Conservation (phyloP, 2,888 invertebrate genomes). For the Prenolepis imparis region DNA sequence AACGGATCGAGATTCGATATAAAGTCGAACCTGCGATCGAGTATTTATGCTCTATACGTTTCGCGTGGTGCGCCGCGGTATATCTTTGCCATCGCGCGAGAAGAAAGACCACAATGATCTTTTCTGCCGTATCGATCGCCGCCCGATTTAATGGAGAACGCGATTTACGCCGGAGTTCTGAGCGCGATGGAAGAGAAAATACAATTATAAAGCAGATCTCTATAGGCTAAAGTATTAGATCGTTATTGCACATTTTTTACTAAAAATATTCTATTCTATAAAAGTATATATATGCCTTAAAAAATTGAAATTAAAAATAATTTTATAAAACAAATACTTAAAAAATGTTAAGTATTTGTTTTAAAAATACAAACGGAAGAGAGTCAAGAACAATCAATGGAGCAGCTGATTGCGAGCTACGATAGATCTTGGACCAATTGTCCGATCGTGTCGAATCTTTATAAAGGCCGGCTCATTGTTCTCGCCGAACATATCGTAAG, state of each 20-base stretch:
- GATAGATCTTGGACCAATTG: conserved; percentile 8
- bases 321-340: no score
- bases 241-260: background rate
- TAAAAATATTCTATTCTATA: background rate
- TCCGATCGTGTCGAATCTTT: conserved; percentile 16
- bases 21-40: conserved; percentile 58
- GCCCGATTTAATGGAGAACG: conserved; percentile 58
- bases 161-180: no score
- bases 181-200: background rate
- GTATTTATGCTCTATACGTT: conserved; percentile 62
- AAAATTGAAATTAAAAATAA: no score
- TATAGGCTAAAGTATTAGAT: background rate
- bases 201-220: background rate
- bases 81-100: conserved; percentile 55
- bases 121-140: conserved; percentile 61
- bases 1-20: conserved; percentile 70
- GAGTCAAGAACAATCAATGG: background rate
- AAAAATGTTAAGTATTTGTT: background rate
- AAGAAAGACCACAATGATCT: conserved; percentile 58
- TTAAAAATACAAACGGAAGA: background rate
- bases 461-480: conserved; percentile 60
- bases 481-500: conserved; percentile 6
- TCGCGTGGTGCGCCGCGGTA: background rate
- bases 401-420: background rate
- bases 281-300: background rate